A percentile compares a stretch with the other conserved stretches of the same genome.
phyloP scores from a whole-genome alignment of 1,140 invertebrate genomes.

The Kradibia gibbosae region DNA sequence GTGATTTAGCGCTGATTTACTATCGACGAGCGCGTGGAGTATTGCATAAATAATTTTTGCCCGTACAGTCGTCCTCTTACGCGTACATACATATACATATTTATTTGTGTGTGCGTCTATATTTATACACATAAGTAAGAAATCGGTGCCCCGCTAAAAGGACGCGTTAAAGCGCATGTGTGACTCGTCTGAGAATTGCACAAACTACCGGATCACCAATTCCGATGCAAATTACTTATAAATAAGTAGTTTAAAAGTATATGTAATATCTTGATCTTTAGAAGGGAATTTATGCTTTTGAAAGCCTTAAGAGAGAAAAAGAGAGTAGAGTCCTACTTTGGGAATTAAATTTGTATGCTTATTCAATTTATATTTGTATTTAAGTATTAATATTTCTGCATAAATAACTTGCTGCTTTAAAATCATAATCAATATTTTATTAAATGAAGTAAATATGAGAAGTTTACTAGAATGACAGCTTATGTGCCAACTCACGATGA shows the following conservation, averaged over 20 bases:
- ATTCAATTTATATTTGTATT: conserved; percentile 22
- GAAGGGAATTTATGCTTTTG: conserved; percentile 20
- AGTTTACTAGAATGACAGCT: no score
- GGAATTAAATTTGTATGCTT: conserved; percentile 33
- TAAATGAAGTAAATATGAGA: no score
- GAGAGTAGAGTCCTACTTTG: conserved; percentile 7
- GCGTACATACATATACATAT: neutral
- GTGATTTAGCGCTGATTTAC: conserved; percentile 46
- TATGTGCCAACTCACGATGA: no score
- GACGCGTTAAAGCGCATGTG: conserved; percentile 54
- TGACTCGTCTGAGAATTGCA: neutral
- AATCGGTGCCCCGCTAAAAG: conserved; percentile 39
- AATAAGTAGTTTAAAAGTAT: conserved; percentile 37
- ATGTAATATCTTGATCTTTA: conserved; percentile 42
- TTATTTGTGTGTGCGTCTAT: neutral
- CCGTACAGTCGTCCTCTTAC: neutral
- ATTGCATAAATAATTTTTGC: conserved; percentile 4
- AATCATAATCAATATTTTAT: conserved; percentile 4
- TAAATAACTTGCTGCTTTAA: neutral
- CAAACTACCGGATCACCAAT: conserved; percentile 58
- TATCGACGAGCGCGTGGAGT: conserved; percentile 1
- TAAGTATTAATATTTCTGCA: neutral
- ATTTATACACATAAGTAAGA: conserved; percentile 47
- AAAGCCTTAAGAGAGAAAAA: conserved; percentile 40
- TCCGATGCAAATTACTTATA: conserved; percentile 64